Base-by-base conservation (phyloP, 1,140 invertebrate genomes). In the Oscheius sp. region DNA sequence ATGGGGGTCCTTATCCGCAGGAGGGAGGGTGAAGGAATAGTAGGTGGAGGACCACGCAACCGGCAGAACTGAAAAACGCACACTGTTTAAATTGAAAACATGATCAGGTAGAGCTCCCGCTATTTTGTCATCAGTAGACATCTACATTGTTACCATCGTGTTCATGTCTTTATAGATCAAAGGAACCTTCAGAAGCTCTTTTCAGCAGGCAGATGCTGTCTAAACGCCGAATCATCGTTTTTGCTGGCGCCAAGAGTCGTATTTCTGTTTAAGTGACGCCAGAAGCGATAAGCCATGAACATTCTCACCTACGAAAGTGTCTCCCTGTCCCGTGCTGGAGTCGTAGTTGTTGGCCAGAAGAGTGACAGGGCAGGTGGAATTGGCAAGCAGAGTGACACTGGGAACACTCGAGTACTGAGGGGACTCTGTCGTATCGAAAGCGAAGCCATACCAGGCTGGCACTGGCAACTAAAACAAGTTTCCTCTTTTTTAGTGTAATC, bases 331-430 rank as follows among this genome's bases (percentile, higher is more conserved):
- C 2, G 67, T 68, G 0, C 38, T n/a, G 15, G 15, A 29, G 45
- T 68, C 67, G 31, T 20, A 58, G 28, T 68, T 68, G 18, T 68
- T 68, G 28, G 67, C 67, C 18, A 68, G 35, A 0, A 68, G 34
- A 1, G 67, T 68, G 15, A 68, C 67, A 36, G 67, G 49, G 45
- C 67, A 68, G 1, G 49, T 68, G 3, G 67, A 68, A 61, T 42
- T 58, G 3, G 49, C 67, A 0, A 23, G 36, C 10, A 68, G 52
- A n/a, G 67, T 59, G 34, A 68, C 23, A 4, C 4, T 13, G 7
- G 49, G 49, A 26, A 55, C 49, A 7, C 23, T 7, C 4, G 7
- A 13, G 23, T 7, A 13, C 49, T 55, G 49, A 59, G 23, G 20
- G 61, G 1, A 46, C 36, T 20, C 55, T 34, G 15, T 58, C 26